Base-by-base conservation (phyloP, 1,140 invertebrate genomes). In the Matsumurasca onukii region DNA sequence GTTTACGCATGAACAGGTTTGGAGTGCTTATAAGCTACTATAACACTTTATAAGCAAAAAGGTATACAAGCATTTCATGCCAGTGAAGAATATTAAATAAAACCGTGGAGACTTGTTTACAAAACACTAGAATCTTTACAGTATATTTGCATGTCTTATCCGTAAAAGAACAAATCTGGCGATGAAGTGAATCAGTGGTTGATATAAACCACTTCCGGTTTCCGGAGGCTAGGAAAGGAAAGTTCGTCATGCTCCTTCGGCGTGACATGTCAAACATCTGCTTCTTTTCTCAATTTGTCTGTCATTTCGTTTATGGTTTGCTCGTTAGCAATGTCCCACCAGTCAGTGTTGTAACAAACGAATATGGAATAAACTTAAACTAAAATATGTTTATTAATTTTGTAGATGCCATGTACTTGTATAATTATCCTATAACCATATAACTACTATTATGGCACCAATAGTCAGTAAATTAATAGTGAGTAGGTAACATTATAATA, bases 161-260 rank as follows among this genome's bases (percentile, higher is more conserved):
- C n/a, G n/a, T 45, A 45, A 45, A n/a, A 45, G n/a, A 12, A 45
- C 39, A 9, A 45, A 12, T 45, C n/a, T 12, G n/a, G n/a, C 39
- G n/a, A 12, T 9, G n/a, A 45, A 45, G 9, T 9, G n/a, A 45
- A 45, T 9, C 49, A 20, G n/a, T 20, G n/a, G 49, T 3, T 51
- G 3, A 51, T 51, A 51, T 51, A 20, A 3, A 51, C 49, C 49
- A 51, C 49, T 51, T 51, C 49, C 49, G 49, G 5, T 51, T 51
- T 51, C 39, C 49, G 49, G n/a, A 51, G 24, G 24, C n/a, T 20
- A 17, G 49, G 17, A 20, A 51, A 22, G 49, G 49, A 51, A 51
- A 51, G 49, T 51, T 3, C 3, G 49, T 51, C 49, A 51, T 51
- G 49, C 49, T 51, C 24, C 17, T 17, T 3, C n/a, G 5, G 17